Base-by-base conservation (phyloP, 2,113 vertebrate genomes). In the Hucho hucho region DNA sequence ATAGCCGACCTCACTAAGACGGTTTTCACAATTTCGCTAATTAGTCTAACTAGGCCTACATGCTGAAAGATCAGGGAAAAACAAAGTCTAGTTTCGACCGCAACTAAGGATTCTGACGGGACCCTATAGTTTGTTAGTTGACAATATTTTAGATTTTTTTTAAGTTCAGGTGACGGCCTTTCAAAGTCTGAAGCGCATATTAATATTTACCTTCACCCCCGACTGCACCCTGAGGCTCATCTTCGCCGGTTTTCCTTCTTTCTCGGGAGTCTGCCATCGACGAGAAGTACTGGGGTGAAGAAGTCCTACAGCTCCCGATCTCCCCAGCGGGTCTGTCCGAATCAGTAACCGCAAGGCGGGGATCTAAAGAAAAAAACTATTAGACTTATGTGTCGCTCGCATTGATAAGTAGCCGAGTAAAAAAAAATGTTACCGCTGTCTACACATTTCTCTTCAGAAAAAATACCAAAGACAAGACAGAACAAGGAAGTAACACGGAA, bases 161-260 rank as follows among this genome's bases (percentile, higher is more conserved):
- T 46, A 32, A 32, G 1, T 4, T 53, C 4, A 53, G 16, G 49
- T 14, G 49, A 53, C 49, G 13, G 3, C 3, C 49, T 53, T 53
- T 29, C 4, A 65, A n/a, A 67, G 24, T 12, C 1, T 9, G 1
- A 67, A 66, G 6, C 4, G 18, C 14, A 29, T 43, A 67, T 43
- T 43, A 3, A 43, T 67, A 67, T 67, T 67, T 88, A 93, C 92
- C 92, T 89, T 88, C 88, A 22, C 91, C 91, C 1, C 91, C 91
- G 28, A 32, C 82, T 1, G 92, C 92, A 25, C 90, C 92, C 24
- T 24, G 56, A 1, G 53, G 56, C 18, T 91, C 85, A 22, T 9
- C 70, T 1, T 80, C 74, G 2, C 25, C 77, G 0, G 59, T 37
- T 18, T 11, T 47, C 6, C 79, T 64, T 6, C 64, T 77, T 25